Evolutionary conservation across 2,888 invertebrate species (phyloP).

Genomic region (Panopea generosa): DNA sequence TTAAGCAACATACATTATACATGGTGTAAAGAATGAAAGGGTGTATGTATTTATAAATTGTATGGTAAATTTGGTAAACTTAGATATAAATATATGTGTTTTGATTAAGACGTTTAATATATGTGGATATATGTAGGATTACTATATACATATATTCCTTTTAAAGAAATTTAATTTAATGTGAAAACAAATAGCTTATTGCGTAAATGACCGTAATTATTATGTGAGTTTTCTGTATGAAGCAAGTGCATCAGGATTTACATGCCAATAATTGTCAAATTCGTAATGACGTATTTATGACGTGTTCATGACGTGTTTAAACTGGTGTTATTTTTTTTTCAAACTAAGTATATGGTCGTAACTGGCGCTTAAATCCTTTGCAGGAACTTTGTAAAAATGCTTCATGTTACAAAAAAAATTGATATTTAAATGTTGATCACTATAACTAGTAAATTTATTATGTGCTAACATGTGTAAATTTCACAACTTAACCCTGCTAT

Average conservation of each 20-base stretch:
- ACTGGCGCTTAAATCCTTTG: constrained; percentile 34
- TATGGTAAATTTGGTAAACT: constrained; percentile 15
- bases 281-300: too few relatives aligned
- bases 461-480: constrained; percentile 51
- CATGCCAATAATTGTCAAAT: constrained; percentile 13
- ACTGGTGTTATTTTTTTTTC: constrained; percentile 38
- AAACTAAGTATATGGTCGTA: constrained; percentile 22
- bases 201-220: constrained; percentile 13
- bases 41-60: constrained; percentile 14
- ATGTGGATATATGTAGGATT: not conserved
- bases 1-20: too few relatives aligned
- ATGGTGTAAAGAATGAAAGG: not conserved
- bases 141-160: too few relatives aligned
- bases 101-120: constrained; percentile 5
- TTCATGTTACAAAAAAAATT: constrained; percentile 24
- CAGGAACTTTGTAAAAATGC: constrained; percentile 31
- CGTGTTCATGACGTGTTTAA: constrained; percentile 19
- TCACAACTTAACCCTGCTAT: constrained; percentile 37
- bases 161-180: too few relatives aligned
- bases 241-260: constrained; percentile 7
- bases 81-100: constrained; percentile 19
- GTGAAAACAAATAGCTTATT: not conserved
- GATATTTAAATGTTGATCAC: constrained; percentile 35
- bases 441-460: constrained; percentile 20
- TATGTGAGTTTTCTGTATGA: constrained; percentile 10